Evolutionary conservation across 92 coral and sea anemone genomes (phyloP).

Genomic region (Palythoa heliodiscus): DNA sequence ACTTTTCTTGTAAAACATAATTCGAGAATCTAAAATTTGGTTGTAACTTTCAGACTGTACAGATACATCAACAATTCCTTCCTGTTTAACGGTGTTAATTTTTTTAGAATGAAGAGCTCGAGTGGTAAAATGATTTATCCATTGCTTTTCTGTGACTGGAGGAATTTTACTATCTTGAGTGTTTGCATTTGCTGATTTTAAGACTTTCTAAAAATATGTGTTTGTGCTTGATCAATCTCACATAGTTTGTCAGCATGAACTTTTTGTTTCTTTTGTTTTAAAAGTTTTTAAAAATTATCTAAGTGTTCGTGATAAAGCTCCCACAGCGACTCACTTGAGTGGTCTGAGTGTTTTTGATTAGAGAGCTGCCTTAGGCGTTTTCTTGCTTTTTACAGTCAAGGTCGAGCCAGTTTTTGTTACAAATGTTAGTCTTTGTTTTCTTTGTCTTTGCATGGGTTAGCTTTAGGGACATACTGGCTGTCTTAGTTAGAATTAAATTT

Average conservation of each 20-base stretch:
- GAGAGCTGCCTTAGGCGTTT: not conserved
- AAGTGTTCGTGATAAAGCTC: not conserved
- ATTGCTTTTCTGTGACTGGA: conserved; percentile 1
- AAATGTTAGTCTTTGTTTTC: conserved; percentile 1
- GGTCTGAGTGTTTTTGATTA: conserved; percentile 5
- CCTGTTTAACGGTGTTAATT: not conserved
- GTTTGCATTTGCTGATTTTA: conserved; percentile 7
- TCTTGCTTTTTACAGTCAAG: conserved; percentile 23
- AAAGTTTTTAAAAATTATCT: not conserved
- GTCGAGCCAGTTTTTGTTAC: conserved; percentile 30
- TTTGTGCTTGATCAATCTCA: not conserved
- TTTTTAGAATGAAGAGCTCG: not conserved
- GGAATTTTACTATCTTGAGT: not conserved
- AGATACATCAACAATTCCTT: not conserved
- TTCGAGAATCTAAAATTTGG: not conserved
- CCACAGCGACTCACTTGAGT: not conserved
- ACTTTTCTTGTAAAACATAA: too few species aligned
- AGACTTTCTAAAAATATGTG: conserved; percentile 22
- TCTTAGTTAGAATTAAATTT: not conserved
- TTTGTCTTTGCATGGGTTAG: not conserved
- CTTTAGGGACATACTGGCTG: conserved; percentile 29
- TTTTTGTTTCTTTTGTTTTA: not conserved
- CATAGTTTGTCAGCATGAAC: not conserved
- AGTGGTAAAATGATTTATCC: not conserved
- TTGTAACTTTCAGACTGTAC: not conserved